Percentiles rank a stretch among this genome's conserved stretches.
These are phyloP conservation scores for Psococerastis gibbosa DNA, from an alignment of 2,888 invertebrate species.

Conservation along the genomic window DNA sequence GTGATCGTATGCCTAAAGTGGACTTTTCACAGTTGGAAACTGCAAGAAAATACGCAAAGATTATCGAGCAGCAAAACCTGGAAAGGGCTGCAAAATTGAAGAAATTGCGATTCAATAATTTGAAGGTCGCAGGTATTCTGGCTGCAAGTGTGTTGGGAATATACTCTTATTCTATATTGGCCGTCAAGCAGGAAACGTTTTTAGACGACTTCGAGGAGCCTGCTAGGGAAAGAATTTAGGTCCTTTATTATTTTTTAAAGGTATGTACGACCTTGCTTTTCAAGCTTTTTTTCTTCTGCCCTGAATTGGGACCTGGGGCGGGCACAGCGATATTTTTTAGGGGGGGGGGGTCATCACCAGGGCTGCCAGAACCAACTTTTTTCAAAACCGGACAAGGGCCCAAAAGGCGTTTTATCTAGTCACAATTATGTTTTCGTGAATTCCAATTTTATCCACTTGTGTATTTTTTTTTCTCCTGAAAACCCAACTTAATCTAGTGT, in stretches of 20 bases:
- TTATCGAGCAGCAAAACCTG: slow-evolving; percentile 55
- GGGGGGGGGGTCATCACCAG: too few species aligned
- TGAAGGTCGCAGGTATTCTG: slow-evolving; percentile 42
- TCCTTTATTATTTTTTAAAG: too few species aligned
- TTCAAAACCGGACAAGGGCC: too few species aligned
- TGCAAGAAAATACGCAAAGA: slow-evolving; percentile 58
- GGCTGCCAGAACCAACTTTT: too few species aligned
- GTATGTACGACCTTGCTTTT: neutral
- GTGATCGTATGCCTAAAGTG: slow-evolving; percentile 35
- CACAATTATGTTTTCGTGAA: too few species aligned
- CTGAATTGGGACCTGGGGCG: too few species aligned
- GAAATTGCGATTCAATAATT: slow-evolving; percentile 41
- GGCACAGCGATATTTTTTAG: too few species aligned
- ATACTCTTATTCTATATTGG: slow-evolving; percentile 66
- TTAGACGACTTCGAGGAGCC: slow-evolving; percentile 85
- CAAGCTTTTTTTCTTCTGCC: slow-evolving; percentile 14
- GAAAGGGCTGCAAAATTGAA: slow-evolving; percentile 49
- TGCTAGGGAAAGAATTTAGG: slow-evolving; percentile 20
- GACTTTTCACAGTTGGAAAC: slow-evolving; percentile 33
- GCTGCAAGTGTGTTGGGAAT: slow-evolving; percentile 53
- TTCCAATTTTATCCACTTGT: too few species aligned
- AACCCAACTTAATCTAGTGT: too few species aligned
- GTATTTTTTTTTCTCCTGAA: too few species aligned
- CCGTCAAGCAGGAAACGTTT: slow-evolving; percentile 82
- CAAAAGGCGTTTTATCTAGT: too few species aligned